Percentiles rank a stretch among this genome's conserved stretches.
These are phyloP conservation scores for Crossocerus cetratus DNA, from an alignment of 2,888 invertebrate species.

Conservation along the genomic window DNA sequence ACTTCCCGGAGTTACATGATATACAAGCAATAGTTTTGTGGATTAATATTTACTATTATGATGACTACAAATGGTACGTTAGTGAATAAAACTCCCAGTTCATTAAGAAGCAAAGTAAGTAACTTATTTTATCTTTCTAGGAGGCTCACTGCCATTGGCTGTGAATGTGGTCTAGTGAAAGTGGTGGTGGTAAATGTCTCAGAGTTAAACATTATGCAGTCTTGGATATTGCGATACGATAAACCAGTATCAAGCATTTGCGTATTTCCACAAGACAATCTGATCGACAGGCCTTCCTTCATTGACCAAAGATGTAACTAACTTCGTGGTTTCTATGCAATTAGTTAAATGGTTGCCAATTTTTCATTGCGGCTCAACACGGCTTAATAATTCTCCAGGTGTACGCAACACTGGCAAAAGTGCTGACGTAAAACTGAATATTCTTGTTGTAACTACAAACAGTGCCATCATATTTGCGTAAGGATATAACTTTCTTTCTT, in stretches of 20 bases:
- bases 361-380: not conserved
- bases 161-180: constrained; percentile 81
- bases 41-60: constrained; percentile 79
- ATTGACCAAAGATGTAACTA: constrained; percentile 53
- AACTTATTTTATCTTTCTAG: constrained; percentile 64
- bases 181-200: constrained; percentile 78
- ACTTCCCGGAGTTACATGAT: constrained; percentile 81
- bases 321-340: too few species aligned
- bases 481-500: constrained; percentile 53
- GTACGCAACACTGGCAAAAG: not conserved
- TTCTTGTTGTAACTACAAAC: constrained; percentile 80
- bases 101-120: not conserved
- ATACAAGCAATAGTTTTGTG: constrained; percentile 79
- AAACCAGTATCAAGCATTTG: constrained; percentile 80
- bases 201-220: constrained; percentile 77
- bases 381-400: not conserved
- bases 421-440: constrained; percentile 73
- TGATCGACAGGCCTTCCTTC: constrained; percentile 60
- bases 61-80: constrained; percentile 76
- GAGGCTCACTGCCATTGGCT: constrained; percentile 80
- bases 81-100: not conserved
- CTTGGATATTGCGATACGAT: constrained; percentile 79
- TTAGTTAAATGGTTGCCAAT: not conserved
- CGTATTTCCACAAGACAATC: constrained; percentile 74
- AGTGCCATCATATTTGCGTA: constrained; percentile 81